Evolutionary conservation across 2,113 vertebrate genomes (phyloP), one percentile per base, ranked within the genome.

Genomic region (Ictidomys tridecemlineatus): DNA sequence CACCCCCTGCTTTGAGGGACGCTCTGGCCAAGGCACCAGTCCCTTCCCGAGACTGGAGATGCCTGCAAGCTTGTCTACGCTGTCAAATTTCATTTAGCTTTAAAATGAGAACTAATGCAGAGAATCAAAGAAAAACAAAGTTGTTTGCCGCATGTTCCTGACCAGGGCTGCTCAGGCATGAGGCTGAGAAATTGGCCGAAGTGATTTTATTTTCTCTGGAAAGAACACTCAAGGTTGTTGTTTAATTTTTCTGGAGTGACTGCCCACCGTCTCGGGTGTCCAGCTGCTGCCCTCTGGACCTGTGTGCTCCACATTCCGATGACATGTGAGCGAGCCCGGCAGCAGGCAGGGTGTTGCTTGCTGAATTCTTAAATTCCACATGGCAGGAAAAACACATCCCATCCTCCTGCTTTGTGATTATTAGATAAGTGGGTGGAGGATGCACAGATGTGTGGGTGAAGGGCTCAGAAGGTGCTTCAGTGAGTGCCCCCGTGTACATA

Each of bases 1-100:
- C 32, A 26, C 32, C n/a, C 39, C 51, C 2, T 4, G 9, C 16
- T 5, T 26, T 65, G 72, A 89, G 65, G 72, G 61, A 96, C 13
- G 45, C 51, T 86, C 69, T 56, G 76, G 73, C 58, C 48, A 56
- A 87, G 45, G 70, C 9, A 9, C 37, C 9, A 28, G 72, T 28
- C 51, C 9, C 76, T 77, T 80, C 45, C n/a, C 0, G 0, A 77
- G 89, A 79, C 53, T 5, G 69, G 78, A 22, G 70, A 45, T 89
- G 72, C 91, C 89, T 90, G 86, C 32, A 69, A 83, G 89, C 77
- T 92, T 94, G 92, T 94, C 91, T 70, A n/a, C 83, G 92, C 89
- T 98, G 97, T 97, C 97, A 94, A 76, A 89, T 94, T 94, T 82
- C 83, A 95, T 97, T 98, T 97, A 91, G 79, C 93, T 98, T 85